Evolutionary conservation across 23 tunicate genomes (phyloP), one percentile per base, ranked within the genome.

Genomic region (Botrylloides violaceus): DNA sequence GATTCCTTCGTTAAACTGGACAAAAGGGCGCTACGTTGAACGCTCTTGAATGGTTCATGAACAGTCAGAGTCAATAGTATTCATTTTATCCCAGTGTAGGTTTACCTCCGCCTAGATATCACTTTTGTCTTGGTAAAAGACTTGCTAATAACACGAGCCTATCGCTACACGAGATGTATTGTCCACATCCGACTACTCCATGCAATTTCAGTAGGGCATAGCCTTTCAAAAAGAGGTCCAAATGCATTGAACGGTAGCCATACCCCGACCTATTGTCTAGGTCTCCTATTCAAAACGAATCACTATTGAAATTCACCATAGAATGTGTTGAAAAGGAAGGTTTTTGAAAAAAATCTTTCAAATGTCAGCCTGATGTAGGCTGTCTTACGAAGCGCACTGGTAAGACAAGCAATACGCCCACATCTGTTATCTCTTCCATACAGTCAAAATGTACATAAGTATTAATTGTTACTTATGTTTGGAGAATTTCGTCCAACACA

Each of bases 131-230:
- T 43, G 15, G 15, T 43, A 43, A 43, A 43, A 43, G 53, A 15
- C 53, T 43, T 43, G 53, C 15, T 43, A 43, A 43, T 43, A 9
- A 43, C 53, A 43, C 53, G 53, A 43, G 9, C 53, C 53, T 43
- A 43, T 15, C 53, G 15, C 53, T 15, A 15, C 53, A 43, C 15
- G 53, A 15, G 53, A 9, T 43, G 53, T 43, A 43, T 43, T 43
- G 53, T 43, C 53, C 9, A 15, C 15, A 7, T 15, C 53, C 9
- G 12, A 15, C 15, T 15, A 43, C 53, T 68, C 74, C 74, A 68
- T 68, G 74, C 74, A 68, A 37, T 68, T 68, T 68, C 74, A 68
- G 36, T 22, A 68, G 74, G 74, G 74, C 74, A 68, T 68, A 43
- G 58, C 74, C 36, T 32, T 68, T n/a, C 58, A 68, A 19, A 68